These are phyloP conservation scores for Cyprinus carpio DNA, from an alignment of 2,113 vertebrate genomes.

Conservation along the genomic window DNA sequence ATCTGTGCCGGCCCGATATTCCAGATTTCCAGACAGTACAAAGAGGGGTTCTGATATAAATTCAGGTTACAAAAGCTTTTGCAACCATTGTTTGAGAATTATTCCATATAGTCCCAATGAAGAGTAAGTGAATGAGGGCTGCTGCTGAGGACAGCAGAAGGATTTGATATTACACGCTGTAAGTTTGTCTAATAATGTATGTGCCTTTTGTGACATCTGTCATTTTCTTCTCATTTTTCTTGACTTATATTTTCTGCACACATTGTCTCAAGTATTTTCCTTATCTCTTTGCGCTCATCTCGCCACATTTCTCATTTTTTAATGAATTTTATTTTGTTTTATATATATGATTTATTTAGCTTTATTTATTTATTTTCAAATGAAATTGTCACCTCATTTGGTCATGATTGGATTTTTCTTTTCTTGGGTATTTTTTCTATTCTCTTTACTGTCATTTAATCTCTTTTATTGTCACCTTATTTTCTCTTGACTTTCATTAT, in stretches of 20 bases:
- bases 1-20: background rate
- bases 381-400: background rate
- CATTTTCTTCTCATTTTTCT: background rate
- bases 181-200: background rate
- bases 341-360: too few relatives aligned
- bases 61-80: background rate
- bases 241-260: too few relatives aligned
- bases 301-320: background rate
- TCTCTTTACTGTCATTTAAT: background rate
- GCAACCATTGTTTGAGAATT: background rate
- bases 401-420: background rate
- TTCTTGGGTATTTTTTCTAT: background rate
- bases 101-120: conserved; percentile 29
- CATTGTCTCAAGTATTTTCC: background rate
- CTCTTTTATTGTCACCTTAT: background rate
- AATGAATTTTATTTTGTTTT: background rate
- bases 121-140: background rate
- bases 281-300: background rate
- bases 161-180: background rate
- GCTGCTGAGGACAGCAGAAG: background rate
- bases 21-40: background rate
- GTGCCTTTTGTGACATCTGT: background rate
- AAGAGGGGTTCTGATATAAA: background rate
- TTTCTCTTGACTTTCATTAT: background rate
- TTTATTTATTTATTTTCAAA: too few relatives aligned